Percentiles rank a stretch among this genome's conserved stretches.
Evolutionary conservation across 92 coral and sea anemone genomes (phyloP).

Genomic region (Plumapathes pennacea): DNA sequence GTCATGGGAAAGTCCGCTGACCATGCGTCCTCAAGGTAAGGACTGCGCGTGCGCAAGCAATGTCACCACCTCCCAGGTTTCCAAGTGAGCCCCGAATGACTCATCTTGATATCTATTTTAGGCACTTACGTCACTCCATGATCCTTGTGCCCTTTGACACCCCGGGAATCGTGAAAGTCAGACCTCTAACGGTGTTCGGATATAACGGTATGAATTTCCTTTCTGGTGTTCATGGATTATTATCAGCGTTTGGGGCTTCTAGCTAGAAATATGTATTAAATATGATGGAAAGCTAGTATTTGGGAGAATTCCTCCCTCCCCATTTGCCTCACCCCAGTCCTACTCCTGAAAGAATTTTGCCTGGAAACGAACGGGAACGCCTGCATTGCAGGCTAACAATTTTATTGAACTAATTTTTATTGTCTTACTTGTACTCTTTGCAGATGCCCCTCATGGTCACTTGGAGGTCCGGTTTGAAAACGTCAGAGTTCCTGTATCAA

Average conservation of each 20-base stretch:
- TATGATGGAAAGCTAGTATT: too few species aligned
- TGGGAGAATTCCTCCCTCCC: too few species aligned
- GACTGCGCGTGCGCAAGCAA: background rate
- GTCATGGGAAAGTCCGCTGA: constrained; percentile 86
- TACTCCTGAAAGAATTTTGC: too few species aligned
- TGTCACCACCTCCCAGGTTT: too few species aligned
- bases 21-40: constrained; percentile 64
- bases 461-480: constrained; percentile 73
- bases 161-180: constrained; percentile 75
- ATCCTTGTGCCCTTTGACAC: constrained; percentile 89
- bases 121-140: constrained; percentile 93
- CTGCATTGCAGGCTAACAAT: too few species aligned
- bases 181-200: constrained; percentile 88
- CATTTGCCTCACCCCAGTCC: too few species aligned
- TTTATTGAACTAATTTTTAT: background rate
- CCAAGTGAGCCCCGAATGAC: too few species aligned
- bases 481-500: constrained; percentile 83
- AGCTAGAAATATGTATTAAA: too few species aligned
- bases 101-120: constrained; percentile 5
- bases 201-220: constrained; percentile 50
- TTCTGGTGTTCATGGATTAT: background rate
- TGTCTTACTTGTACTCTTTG: background rate
- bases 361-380: too few species aligned
- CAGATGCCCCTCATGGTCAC: constrained; percentile 99
- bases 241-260: background rate